Conservation (phyloP, 2,888 invertebrate genomes). For the Andricus quercusramuli region DNA sequence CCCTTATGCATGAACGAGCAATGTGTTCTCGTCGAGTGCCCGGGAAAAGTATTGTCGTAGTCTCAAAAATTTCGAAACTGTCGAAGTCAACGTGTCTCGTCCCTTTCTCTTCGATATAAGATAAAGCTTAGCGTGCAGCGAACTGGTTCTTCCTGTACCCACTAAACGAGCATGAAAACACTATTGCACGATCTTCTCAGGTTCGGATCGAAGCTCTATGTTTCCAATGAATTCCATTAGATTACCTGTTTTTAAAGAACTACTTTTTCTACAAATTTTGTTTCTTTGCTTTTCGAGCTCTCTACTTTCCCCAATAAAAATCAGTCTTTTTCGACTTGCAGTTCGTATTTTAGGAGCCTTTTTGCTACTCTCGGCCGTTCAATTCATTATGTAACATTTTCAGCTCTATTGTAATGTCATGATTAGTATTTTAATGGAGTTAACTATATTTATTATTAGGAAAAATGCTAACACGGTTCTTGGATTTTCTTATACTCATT, state of each 20-base stretch:
- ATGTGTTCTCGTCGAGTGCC: not conserved
- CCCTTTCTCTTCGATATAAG: conserved; percentile 28
- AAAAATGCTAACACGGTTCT: no score
- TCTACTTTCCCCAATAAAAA: not conserved
- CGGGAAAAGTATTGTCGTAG: conserved; percentile 20
- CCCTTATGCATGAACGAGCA: not conserved
- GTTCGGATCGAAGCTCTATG: conserved; percentile 12
- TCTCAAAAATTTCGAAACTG: conserved; percentile 20
- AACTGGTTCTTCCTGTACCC: conserved; percentile 38
- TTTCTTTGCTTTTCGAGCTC: not conserved
- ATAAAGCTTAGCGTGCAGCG: conserved; percentile 37
- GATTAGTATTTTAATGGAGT: no score
- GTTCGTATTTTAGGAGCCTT: no score
- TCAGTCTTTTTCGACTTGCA: no score
- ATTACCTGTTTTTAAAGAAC: not conserved
- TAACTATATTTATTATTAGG: no score
- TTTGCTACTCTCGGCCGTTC: no score
- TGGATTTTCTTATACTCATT: no score
- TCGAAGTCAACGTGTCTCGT: conserved; percentile 29
- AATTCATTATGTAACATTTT: no score
- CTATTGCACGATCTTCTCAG: conserved; percentile 1
- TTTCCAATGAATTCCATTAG: conserved; percentile 14
- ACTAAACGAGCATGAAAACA: conserved; percentile 40
- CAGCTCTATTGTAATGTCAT: no score
- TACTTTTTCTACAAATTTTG: not conserved